Base-by-base conservation (phyloP, 2,113 vertebrate genomes). In the Passerina amoena region DNA sequence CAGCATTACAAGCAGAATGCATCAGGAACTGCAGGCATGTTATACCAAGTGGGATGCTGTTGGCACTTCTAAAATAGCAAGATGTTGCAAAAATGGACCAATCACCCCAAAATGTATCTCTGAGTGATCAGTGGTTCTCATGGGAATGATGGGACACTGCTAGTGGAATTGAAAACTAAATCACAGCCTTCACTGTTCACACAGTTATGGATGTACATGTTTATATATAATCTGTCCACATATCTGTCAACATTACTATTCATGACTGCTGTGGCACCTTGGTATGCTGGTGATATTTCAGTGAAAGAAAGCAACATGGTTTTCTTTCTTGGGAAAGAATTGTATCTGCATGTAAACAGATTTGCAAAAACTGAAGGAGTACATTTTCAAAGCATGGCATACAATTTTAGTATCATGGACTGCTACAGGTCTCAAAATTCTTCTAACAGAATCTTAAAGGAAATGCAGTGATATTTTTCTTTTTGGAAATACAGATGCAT, bases 251-350 rank as follows among this genome's bases (percentile, higher is more conserved):
- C 88, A 86, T 96, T 88, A 82, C 90, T 96, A 90, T 92, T 95
- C 94, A 94, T 94, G 92, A 79, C 88, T 95, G 72, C 86, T 88
- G 28, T 95, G 86, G 73, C 78, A 94, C 54, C 97, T 93, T 97
- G 93, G 66, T 98, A 97, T 97, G 97, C 97, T 93, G 97, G 97
- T 64, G 97, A 98, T 97, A 96, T 98, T 95, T 97, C 98, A 94
- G 97, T 97, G 96, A 97, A 98, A 94, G 96, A 96, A 95, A 98
- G 97, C 66, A 97, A 98, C 93, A 96, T 96, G 87, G 9, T 78
- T 68, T 77, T 98, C 64, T 97, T 97, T 95, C 97, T 59, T 94
- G 91, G 94, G 93, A 98, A 93, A 95, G 96, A 80, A 97, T 97
- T 79, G 88, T 93, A 94, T 98, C 95, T 8, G 5, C 63, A 35